Evolutionary conservation across 2,888 invertebrate species (phyloP), one percentile per base, ranked within the genome.

Genomic region (Halocaridina rubra): DNA sequence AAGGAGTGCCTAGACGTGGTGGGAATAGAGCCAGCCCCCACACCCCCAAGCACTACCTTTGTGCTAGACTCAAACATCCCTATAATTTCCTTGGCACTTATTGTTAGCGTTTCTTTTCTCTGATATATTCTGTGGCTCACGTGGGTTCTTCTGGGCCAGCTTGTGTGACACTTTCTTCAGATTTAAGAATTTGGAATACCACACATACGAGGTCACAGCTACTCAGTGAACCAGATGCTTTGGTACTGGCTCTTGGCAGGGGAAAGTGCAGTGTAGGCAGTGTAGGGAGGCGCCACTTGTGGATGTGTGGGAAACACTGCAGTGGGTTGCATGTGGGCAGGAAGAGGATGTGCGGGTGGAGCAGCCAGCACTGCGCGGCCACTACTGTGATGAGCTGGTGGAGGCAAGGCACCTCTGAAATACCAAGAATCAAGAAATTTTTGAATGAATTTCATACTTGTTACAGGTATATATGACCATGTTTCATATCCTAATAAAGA

Each of bases 161-260:
- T n/a, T n/a, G n/a, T n/a, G n/a, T n/a, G n/a, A n/a, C 24, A 22
- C 24, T 67, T 77, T 57, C 32, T 77, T 53, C 16, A 32, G 24
- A 33, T 39, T 10, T 57, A 57, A 77, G 59, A 32, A n/a, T 53
- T 53, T 76, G 30, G 22, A 19, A 76, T 30, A 32, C 53, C 59
- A 30, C 57, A 32, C 19, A 10, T 22, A 61, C 59, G 61, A 10
- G 32, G 29, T 27, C 57, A 29, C 24, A 29, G 57, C 64, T 84
- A 87, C 67, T 87, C 88, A 16, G 86, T 71, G 69, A 86, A 88
- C 88, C 88, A 88, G 27, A 88, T 86, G 61, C 86, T 84, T 71
- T 88, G 88, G 71, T 88, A 88, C 69, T 88, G 88, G 74, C 80
- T 86, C 81, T 86, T 88, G 81, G 88, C 80, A 39, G 88, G 88